Base-by-base conservation (phyloP, 1,140 invertebrate species). In the Lordiphosa stackelbergi region DNA sequence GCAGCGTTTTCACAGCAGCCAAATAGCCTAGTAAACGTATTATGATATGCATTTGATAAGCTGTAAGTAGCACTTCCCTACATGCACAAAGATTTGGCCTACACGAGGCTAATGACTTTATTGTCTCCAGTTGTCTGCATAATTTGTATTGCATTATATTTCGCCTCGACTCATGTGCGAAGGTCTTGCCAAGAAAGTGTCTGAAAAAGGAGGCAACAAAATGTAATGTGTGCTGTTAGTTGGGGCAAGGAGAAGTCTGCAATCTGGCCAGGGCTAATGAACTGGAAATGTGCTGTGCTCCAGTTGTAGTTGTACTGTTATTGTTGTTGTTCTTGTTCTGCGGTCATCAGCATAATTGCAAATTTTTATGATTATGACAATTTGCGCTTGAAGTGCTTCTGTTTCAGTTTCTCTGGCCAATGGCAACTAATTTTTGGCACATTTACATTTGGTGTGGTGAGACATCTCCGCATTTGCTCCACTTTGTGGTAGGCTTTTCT, bases 101-200 rank as follows among this genome's bases (percentile, higher is more conserved):
- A 53, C 28, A 46, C 37, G 53, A 48, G 51, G 53, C 59, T 68
- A 68, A 68, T 68, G 65, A 63, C 60, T 57, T 63, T 57, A 63
- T 57, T 43, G 65, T 63, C 65, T 63, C 65, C 53, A 69, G 45
- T 46, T 51, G 61, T 59, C 65, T 69, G 65, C 65, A 68, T 63
- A 68, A 68, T 64, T 68, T 68, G 49, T 58, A 46, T 46, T 46
- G 43, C 43, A 57, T 64, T 49, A 53, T 64, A 64, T 58, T 53
- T 64, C 54, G 61, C 37, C 43, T 48, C 19, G 31, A 5, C 7
- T 28, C 43, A 46, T 46, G 24, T 46, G 11, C 24, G 8, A 58
- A 49, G 59, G 38, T 28, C 54, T 56, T 66, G 65, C 65, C 65
- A 65, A 65, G 49, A 37, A 41, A 36, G 11, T 47, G 31, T 46